Evolutionary conservation across 1,140 invertebrate genomes (phyloP).

Genomic region (Drosophila kepulauana): DNA sequence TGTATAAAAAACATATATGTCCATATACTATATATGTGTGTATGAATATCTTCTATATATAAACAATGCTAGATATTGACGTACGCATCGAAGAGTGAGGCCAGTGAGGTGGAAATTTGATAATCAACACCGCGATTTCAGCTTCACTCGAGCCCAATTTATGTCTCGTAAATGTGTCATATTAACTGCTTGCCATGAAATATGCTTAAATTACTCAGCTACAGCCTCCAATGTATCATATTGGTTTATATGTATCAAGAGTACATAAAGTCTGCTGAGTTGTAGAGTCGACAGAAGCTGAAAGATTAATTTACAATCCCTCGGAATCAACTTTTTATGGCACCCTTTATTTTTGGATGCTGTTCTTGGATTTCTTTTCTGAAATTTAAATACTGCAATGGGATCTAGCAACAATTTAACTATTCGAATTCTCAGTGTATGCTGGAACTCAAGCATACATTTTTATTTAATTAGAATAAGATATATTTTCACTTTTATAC

Average conservation of each 20-base stretch:
- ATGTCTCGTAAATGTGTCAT: constrained; percentile 34
- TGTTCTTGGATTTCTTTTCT: no score
- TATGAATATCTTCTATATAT: neutral
- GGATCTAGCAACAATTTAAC: no score
- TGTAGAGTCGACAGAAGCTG: no score
- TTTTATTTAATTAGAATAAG: no score
- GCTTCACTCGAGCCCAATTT: constrained; percentile 17
- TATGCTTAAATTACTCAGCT: neutral
- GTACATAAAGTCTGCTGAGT: no score
- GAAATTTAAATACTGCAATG: no score
- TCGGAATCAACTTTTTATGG: no score
- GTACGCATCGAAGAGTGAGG: constrained; percentile 17
- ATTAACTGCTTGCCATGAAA: neutral
- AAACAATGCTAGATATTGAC: constrained; percentile 47
- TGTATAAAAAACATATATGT: constrained; percentile 26
- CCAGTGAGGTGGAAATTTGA: constrained; percentile 43
- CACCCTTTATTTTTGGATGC: no score
- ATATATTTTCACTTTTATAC: no score
- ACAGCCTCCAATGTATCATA: neutral
- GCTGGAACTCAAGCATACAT: no score
- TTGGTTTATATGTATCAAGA: neutral
- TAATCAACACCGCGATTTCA: constrained; percentile 30
- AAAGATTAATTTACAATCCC: no score
- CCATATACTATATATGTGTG: constrained; percentile 31
- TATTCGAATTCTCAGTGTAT: no score